Evolutionary conservation across 2,888 invertebrate species (phyloP), one percentile per base, ranked within the genome.

Genomic region (Agapostemon virescens): DNA sequence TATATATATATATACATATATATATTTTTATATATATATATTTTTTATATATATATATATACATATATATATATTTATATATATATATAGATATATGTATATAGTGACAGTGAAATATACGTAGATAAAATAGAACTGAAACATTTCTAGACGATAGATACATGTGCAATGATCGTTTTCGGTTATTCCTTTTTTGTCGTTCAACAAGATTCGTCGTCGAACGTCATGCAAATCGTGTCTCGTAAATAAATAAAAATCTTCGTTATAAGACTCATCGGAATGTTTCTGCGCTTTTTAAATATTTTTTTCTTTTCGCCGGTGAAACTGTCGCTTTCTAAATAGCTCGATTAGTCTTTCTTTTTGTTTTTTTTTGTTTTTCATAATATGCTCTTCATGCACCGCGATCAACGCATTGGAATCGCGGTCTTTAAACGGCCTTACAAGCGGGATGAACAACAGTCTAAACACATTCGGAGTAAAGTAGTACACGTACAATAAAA

Each of bases 401-500:
- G 68, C 74, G 70, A 73, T 74, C 72, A 84, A 78, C 70, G 72
- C 67, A 40, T 64, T 61, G 69, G 68, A 69, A 71, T 75, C 74
- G 67, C 66, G 63, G 68, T 83, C 45, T 70, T 61, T 67, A 69
- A 77, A 71, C 58, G 64, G 69, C 77, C 42, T 58, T 30, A 23
- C 63, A 79, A 84, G 84, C 74, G 63, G 77, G 69, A 77, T 82
- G 71, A 74, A 74, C 77, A 79, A 79, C 63, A 64, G 42, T 33
- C 72, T 79, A 82, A 71, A 82, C 84, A 70, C 76, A 78, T 70
- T 67, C 58, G 52, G 81, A 85, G 80, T 76, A 73, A 67, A 84
- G 83, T 74, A 80, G 74, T 75, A 73, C 81, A 66, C 63, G 69
- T 68, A 77, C 77, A 85, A 86, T 87, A 82, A 80, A 87, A 88